These are phyloP conservation scores for Musca vetustissima DNA, from an alignment of 1,140 invertebrate genomes.

Conservation along the genomic window DNA sequence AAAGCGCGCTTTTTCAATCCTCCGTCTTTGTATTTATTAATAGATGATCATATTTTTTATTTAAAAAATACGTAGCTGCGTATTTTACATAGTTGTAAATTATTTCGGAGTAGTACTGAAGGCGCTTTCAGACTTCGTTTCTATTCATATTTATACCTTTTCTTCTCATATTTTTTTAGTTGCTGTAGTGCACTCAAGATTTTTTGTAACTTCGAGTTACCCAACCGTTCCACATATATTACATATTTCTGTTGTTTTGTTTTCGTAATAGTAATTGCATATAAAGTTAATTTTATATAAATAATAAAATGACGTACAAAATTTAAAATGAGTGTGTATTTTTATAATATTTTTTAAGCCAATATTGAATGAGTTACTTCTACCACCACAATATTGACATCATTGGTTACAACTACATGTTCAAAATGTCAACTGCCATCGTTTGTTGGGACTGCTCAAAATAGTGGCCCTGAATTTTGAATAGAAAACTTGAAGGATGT, in stretches of 20 bases:
- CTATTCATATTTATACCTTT: no score
- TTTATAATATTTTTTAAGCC: no score
- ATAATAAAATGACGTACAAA: slow-evolving; percentile 16
- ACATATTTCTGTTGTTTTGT: slow-evolving; percentile 6
- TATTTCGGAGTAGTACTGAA: not conserved
- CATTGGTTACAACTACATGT: no score
- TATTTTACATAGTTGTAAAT: not conserved
- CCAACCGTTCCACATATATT: not conserved
- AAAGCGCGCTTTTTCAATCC: slow-evolving; percentile 15
- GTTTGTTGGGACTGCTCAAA: no score
- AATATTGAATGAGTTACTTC: no score
- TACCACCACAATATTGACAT: no score
- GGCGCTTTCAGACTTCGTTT: slow-evolving; percentile 8
- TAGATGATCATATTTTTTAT: not conserved
- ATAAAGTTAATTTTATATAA: not conserved
- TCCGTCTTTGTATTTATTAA: not conserved
- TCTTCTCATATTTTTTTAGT: not conserved
- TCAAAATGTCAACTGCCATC: no score
- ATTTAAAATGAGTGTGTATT: not conserved
- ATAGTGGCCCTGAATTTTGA: no score
- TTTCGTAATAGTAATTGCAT: slow-evolving; percentile 3
- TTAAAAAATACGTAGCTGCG: slow-evolving; percentile 15
- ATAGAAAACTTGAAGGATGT: no score
- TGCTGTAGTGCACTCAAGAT: no score
- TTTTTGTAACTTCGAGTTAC: slow-evolving; percentile 18